These are phyloP conservation scores for Aurelia aurita complex sp. Pacific DNA, from an alignment of 30 jellyfish, hydroid and myxozoan species.

Conservation along the genomic window DNA sequence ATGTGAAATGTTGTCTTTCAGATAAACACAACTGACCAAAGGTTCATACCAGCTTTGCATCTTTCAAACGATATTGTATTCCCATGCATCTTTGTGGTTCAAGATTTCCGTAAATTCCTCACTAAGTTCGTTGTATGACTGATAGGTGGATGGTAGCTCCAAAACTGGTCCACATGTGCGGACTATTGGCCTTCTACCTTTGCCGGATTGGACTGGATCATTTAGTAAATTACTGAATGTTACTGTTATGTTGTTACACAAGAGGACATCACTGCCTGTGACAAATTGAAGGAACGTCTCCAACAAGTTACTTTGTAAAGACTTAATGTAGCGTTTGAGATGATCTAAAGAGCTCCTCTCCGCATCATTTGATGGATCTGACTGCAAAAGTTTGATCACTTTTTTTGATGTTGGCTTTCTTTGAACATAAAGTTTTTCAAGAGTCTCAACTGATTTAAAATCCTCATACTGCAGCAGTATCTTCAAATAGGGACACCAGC, in stretches of 20 bases:
- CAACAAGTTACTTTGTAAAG: not conserved
- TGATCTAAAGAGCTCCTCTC: slow-evolving; percentile 21
- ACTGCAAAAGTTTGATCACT: slow-evolving; percentile 4
- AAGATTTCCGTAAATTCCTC: slow-evolving; percentile 29
- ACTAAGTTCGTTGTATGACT: slow-evolving; percentile 17
- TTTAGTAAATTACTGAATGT: not conserved
- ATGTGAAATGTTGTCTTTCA: too few relatives aligned
- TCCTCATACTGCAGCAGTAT: slow-evolving; percentile 5
- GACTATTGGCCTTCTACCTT: slow-evolving; percentile 37
- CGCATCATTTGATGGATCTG: slow-evolving; percentile 14
- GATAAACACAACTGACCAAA: too few relatives aligned
- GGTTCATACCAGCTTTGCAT: too few relatives aligned
- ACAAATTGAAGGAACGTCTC: slow-evolving; percentile 10
- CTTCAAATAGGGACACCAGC: slow-evolving; percentile 22
- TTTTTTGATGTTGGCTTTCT: slow-evolving; percentile 38
- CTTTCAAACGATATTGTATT: slow-evolving; percentile 17
- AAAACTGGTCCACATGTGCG: slow-evolving; percentile 55
- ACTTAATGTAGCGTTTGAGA: slow-evolving; percentile 21
- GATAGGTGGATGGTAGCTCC: slow-evolving; percentile 38
- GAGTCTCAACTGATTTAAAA: slow-evolving; percentile 24
- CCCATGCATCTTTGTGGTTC: slow-evolving; percentile 17
- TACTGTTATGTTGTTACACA: slow-evolving; percentile 17
- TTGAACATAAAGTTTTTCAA: not conserved
- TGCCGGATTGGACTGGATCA: slow-evolving; percentile 24
- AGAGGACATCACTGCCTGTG: slow-evolving; percentile 39